phyloP scores from a whole-genome alignment of 1,140 invertebrate species.

The Drosophila lini region DNA sequence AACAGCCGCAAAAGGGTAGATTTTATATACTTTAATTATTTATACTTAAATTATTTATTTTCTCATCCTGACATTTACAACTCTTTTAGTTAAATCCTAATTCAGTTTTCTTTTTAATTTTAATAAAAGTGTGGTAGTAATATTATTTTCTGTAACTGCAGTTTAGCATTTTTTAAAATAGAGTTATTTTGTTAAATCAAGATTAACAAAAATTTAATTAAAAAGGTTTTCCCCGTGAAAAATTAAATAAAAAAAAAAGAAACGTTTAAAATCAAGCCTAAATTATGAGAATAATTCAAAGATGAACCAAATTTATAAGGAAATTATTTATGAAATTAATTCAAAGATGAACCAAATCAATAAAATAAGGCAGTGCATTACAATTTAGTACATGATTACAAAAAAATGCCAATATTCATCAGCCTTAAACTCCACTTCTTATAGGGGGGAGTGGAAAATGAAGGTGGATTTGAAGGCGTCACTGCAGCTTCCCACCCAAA shows the following conservation, averaged over 20 bases:
- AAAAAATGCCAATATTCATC: too few relatives aligned
- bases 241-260: background rate
- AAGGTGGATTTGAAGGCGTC: background rate
- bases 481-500: constrained; percentile 16
- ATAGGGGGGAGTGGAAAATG: background rate
- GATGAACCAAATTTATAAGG: too few relatives aligned
- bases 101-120: too few relatives aligned
- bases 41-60: too few relatives aligned
- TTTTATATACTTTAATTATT: too few relatives aligned
- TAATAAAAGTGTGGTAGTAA: too few relatives aligned
- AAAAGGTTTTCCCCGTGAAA: background rate
- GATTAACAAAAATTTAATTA: background rate
- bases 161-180: too few relatives aligned
- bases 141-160: too few relatives aligned
- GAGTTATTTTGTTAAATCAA: background rate
- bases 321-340: background rate
- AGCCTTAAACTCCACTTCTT: too few relatives aligned
- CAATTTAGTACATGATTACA: background rate
- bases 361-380: background rate
- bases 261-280: background rate
- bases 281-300: background rate
- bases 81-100: background rate
- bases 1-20: too few relatives aligned
- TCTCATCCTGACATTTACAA: too few relatives aligned
- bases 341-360: background rate